Base-by-base conservation (phyloP, 2,113 vertebrate genomes). In the Machaerirhynchus nigripectus region DNA sequence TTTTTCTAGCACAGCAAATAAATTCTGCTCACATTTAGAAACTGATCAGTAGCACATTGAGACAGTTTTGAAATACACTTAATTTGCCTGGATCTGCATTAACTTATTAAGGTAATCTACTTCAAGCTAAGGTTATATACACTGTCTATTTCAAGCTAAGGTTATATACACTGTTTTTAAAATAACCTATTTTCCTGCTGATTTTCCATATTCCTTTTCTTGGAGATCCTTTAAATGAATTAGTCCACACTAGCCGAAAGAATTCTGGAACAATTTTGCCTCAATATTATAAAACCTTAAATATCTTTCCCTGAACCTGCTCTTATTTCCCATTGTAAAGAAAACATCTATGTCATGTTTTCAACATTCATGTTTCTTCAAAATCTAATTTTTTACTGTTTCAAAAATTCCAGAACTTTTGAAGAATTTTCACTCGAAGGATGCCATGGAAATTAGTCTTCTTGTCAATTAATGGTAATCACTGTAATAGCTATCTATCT, bases 41-140 rank as follows among this genome's bases (percentile, higher is more conserved):
- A 47, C 4, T 63, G 22, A 78, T 37, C 37, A 57, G 42, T 59
- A 67, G 31, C 40, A 89, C 53, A 77, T 7, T 94, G 42, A 83
- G 52, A 89, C 15, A 93, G 44, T 89, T 95, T 89, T 94, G 37
- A 89, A 95, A 92, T 89, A 17, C 24, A 60, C 27, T 19, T 65
- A 76, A 90, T 95, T 96, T 94, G 14, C 64, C 70, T 84, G 56
- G 46, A 89, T 89, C 77, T 94, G 47, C 42, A 57, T 68, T 68
- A 44, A 77, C 20, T 83, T 22, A 46, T 91, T 87, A 78, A 49
- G 13, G 4, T 40, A 73, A 33, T 53, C n/a, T 89, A 37, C 91
- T 82, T 52, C 44, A 92, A 40, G 5, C 11, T 47, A 71, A 75
- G 42, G 44, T 68, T 83, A 82, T n/a, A 63, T 6, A 91, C 84